Percentiles rank a stretch among this genome's conserved stretches.
phyloP scores from a whole-genome alignment of 1,140 invertebrate species.

The Drosophila arizonae region DNA sequence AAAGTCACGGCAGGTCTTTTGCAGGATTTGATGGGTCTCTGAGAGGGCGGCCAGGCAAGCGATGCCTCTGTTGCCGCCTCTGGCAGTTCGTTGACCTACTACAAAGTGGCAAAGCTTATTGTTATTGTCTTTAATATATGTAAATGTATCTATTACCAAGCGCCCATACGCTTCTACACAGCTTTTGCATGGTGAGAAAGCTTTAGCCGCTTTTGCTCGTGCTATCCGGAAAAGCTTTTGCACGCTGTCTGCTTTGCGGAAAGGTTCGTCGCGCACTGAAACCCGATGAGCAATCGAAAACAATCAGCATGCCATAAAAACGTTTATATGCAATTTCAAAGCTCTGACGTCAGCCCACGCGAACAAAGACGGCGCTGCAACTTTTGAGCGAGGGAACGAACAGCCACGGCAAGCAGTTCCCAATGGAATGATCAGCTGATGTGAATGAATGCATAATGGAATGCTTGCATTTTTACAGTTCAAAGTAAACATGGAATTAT shows the following conservation, averaged over 20 bases:
- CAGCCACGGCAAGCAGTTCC: not conserved
- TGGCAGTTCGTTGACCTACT: constrained; percentile 60
- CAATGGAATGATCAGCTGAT: not conserved
- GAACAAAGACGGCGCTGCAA: constrained; percentile 2
- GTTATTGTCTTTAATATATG: not conserved
- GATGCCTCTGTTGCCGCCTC: constrained; percentile 82
- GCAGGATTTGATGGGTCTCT: constrained; percentile 96
- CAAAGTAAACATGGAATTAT: no score
- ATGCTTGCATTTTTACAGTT: no score
- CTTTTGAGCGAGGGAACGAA: not conserved
- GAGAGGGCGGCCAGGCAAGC: constrained; percentile 88
- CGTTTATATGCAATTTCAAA: constrained; percentile 39
- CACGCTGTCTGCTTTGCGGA: not conserved
- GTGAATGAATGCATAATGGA: no score
- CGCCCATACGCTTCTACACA: constrained; percentile 31
- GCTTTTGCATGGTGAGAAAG: constrained; percentile 51
- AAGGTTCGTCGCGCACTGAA: constrained; percentile 20
- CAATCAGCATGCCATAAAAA: constrained; percentile 17
- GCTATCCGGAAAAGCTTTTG: constrained; percentile 1
- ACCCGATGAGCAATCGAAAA: constrained; percentile 4
- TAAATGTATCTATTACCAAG: constrained; percentile 35
- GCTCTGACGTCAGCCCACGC: constrained; percentile 8
- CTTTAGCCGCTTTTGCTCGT: not conserved
- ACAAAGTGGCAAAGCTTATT: constrained; percentile 3
- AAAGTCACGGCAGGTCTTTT: constrained; percentile 96